A percentile compares a stretch with the other conserved stretches of the same genome.
Evolutionary conservation across 2,888 invertebrate genomes (phyloP).

Genomic region (Beris chalybata): DNA sequence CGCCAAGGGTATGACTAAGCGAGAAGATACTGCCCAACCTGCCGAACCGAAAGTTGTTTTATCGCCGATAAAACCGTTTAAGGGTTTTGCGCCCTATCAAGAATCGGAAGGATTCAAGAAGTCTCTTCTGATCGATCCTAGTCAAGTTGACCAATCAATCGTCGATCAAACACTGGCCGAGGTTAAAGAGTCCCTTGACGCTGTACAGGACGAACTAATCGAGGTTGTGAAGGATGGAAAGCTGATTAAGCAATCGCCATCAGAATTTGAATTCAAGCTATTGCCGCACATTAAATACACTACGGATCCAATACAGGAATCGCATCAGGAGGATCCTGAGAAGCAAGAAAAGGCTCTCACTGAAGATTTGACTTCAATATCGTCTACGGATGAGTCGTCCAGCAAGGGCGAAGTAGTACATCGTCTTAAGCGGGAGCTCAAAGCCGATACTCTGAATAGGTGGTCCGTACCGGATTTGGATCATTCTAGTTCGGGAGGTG

Average conservation of each 20-base stretch:
- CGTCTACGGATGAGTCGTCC: slow-evolving; percentile 39
- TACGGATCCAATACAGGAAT: slow-evolving; percentile 48
- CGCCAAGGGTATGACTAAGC: slow-evolving; percentile 13
- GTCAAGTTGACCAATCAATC: slow-evolving; percentile 60
- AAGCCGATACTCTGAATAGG: slow-evolving; percentile 62
- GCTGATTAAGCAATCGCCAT: slow-evolving; percentile 71
- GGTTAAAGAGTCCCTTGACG: slow-evolving; percentile 71
- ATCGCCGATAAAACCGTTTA: slow-evolving; percentile 56
- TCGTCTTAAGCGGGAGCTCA: slow-evolving; percentile 53
- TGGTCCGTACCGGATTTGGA: slow-evolving; percentile 79
- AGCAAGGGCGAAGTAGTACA: slow-evolving; percentile 45
- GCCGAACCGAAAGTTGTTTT: slow-evolving; percentile 55
- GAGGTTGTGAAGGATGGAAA: slow-evolving; percentile 64
- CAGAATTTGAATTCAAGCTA: slow-evolving; percentile 72
- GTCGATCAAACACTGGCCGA: slow-evolving; percentile 72
- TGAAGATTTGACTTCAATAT: slow-evolving; percentile 36
- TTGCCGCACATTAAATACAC: slow-evolving; percentile 59
- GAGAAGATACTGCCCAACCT: slow-evolving; percentile 30
- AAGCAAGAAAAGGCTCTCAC: slow-evolving; percentile 28
- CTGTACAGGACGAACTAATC: slow-evolving; percentile 70
- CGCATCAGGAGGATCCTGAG: slow-evolving; percentile 43
- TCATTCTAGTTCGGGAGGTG: slow-evolving; percentile 86
- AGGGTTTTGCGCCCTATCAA: slow-evolving; percentile 43
- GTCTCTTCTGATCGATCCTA: slow-evolving; percentile 54
- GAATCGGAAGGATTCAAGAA: slow-evolving; percentile 49